A percentile compares a stretch with the other conserved stretches of the same genome.
phyloP scores from a whole-genome alignment of 2,113 vertebrate genomes.

The Rhinoderma darwinii region DNA sequence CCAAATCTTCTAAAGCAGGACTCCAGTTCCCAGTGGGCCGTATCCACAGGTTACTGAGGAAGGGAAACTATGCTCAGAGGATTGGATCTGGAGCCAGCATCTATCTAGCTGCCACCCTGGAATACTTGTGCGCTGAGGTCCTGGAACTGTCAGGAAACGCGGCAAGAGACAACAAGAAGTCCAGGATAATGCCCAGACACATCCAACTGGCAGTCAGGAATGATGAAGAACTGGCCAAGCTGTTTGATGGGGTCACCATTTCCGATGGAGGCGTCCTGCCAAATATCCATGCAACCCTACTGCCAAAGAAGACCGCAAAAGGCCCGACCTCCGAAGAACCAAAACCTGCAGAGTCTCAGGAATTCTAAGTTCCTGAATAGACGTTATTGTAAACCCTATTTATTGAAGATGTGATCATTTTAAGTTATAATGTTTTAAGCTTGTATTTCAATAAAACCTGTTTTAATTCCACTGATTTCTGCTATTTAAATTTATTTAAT shows the following conservation, averaged over 20 bases:
- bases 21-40: too few species aligned
- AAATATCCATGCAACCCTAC: too few species aligned
- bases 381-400: too few species aligned
- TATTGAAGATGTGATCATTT: too few species aligned
- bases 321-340: too few species aligned
- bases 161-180: constrained; percentile 72
- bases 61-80: constrained; percentile 65
- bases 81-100: constrained; percentile 68
- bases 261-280: too few species aligned
- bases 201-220: too few species aligned
- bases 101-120: constrained; percentile 75
- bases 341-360: neutral
- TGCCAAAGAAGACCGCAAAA: too few species aligned
- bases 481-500: too few species aligned
- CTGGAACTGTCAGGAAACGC: constrained; percentile 78
- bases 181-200: constrained; percentile 72
- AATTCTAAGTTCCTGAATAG: neutral
- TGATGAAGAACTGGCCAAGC: too few species aligned
- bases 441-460: neutral
- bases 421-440: neutral
- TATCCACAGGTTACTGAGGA: constrained; percentile 69
- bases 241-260: too few species aligned
- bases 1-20: constrained; percentile 67
- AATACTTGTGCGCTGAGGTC: constrained; percentile 77
- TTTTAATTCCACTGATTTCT: too few species aligned